Conservation (phyloP, 2,797 vertebrate species). For the Chiroxiphia lanceolata region DNA sequence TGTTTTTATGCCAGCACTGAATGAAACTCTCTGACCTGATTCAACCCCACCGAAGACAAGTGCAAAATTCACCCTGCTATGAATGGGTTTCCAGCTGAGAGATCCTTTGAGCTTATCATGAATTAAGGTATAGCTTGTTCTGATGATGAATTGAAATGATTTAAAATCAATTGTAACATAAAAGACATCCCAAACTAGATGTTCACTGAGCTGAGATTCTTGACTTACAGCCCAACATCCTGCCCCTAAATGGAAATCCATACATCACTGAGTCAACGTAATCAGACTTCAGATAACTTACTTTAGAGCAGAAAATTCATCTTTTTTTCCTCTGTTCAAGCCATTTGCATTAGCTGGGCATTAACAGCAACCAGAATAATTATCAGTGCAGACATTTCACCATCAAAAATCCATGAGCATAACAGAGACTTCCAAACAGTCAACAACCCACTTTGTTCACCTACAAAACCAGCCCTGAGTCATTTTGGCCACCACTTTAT, state of each 20-base stretch:
- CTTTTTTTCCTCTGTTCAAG: not conserved
- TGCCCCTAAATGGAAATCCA: constrained; percentile 40
- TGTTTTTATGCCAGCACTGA: not conserved
- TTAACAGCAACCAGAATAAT: not conserved
- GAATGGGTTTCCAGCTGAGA: not conserved
- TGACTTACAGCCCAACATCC: constrained; percentile 35
- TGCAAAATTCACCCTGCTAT: constrained; percentile 32
- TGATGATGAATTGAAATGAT: constrained; percentile 10
- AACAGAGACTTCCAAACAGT: not conserved
- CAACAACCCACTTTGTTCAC: not conserved
- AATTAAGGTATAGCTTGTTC: constrained; percentile 39
- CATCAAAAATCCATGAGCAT: not conserved
- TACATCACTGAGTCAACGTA: constrained; percentile 7
- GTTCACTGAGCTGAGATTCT: not conserved
- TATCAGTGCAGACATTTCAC: not conserved
- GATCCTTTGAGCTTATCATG: not conserved
- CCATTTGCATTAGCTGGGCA: not conserved
- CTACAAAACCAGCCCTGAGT: constrained; percentile 22
- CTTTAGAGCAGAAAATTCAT: not conserved
- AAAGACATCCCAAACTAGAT: constrained; percentile 9
- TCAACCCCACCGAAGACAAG: constrained; percentile 3
- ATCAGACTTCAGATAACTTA: constrained; percentile 23
- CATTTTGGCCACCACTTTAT: not conserved
- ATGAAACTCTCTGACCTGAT: not conserved
- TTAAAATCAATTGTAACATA: constrained; percentile 20